Conservation (phyloP, 2,797 vertebrate genomes). For the Pipistrellus nathusii region DNA sequence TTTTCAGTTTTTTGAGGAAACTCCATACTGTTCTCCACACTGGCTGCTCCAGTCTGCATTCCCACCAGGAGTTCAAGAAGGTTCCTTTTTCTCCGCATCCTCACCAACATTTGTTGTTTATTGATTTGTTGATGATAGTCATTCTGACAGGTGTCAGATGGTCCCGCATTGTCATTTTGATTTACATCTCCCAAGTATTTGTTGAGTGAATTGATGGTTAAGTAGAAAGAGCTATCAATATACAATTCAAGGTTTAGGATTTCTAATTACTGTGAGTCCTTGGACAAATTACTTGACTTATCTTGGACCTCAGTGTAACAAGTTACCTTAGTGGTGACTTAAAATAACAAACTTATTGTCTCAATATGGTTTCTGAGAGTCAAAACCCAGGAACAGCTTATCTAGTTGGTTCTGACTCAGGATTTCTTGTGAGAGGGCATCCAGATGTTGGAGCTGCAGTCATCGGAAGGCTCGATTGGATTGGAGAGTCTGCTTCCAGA, state of each 20-base stretch:
- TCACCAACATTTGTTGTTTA: too few species aligned
- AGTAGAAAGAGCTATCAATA: conserved; percentile 7
- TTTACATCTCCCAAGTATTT: neutral
- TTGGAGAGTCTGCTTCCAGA: neutral
- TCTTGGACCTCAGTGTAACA: neutral
- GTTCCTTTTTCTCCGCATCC: too few species aligned
- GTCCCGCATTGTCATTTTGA: too few species aligned
- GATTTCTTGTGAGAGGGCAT: neutral
- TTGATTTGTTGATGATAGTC: too few species aligned
- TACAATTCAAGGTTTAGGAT: neutral
- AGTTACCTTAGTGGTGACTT: neutral
- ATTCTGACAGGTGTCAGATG: too few species aligned
- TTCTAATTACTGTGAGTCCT: neutral
- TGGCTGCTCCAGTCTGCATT: too few species aligned
- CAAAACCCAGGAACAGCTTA: neutral
- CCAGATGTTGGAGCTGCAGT: neutral
- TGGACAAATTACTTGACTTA: neutral
- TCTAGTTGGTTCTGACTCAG: neutral
- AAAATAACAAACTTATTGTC: conserved; percentile 15
- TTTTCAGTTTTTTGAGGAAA: too few species aligned
- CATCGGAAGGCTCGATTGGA: neutral
- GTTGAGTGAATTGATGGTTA: neutral
- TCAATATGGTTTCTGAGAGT: neutral
- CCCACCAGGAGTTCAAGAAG: too few species aligned
- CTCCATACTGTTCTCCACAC: too few species aligned